Evolutionary conservation across 2,888 invertebrate species (phyloP), one percentile per base, ranked within the genome.

Genomic region (Thecophora atra): DNA sequence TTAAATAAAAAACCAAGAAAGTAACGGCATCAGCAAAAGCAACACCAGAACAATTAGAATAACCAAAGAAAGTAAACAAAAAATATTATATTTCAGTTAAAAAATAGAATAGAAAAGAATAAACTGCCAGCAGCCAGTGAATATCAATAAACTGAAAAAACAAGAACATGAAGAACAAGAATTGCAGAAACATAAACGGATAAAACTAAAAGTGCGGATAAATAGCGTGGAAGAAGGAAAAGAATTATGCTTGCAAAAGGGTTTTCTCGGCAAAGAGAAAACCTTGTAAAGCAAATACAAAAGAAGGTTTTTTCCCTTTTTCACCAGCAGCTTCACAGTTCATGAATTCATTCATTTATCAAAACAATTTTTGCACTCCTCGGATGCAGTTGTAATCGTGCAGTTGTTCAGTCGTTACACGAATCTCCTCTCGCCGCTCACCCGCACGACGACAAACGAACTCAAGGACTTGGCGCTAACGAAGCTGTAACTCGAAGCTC

Each of bases 121-220:
- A 37, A 37, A 37, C 37, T 37, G 1, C 6, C 6, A 11, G 37
- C 37, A 37, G 2, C 37, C 37, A 37, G 37, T 37, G 37, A 37
- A 37, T 37, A 37, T 37, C 37, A 37, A 37, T 21, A 19, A 24
- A 1, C 19, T 73, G 62, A 73, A 73, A 73, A 28, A 70, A 42
- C 60, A 72, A 69, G 56, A 62, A 62, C 52, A 62, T 68, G 70
- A 67, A 52, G 21, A 54, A 73, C 72, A 70, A 70, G 56, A 72
- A 66, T 68, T 54, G 72, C 73, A 72, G 70, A 70, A 72, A 73
- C 54, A 54, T 21, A 54, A 54, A 54, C 5, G 37, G 1, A 4
- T 17, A n/a, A 17, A 63, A 37, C 0, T 13, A 60, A 60, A 62
- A 47, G 37, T 17, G 26, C 51, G 63, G 3, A 30, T 66, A 70